Conservation (phyloP, 2,888 invertebrate genomes). For the Agrochola macilenta region DNA sequence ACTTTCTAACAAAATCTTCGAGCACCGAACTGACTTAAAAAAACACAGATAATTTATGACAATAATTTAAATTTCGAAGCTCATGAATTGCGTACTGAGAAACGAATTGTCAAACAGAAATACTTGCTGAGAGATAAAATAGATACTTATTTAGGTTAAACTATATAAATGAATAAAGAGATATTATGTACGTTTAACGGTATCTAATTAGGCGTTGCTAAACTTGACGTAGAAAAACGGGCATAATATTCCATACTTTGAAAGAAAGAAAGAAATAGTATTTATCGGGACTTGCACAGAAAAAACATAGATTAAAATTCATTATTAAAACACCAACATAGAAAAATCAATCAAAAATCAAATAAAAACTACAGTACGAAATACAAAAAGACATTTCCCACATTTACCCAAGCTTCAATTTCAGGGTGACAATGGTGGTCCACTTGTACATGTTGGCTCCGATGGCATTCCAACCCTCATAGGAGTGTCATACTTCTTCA, state of each 20-base stretch:
- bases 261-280: too few relatives aligned
- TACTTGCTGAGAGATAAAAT: background rate
- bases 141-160: too few relatives aligned
- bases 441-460: slow-evolving; percentile 75
- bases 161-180: too few relatives aligned
- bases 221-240: too few relatives aligned
- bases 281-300: too few relatives aligned
- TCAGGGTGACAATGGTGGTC: slow-evolving; percentile 80
- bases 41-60: background rate
- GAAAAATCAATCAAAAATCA: background rate
- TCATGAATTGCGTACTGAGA: background rate
- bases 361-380: background rate
- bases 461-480: slow-evolving; percentile 76
- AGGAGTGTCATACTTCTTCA: slow-evolving; percentile 76
- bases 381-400: too few relatives aligned
- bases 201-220: too few relatives aligned
- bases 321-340: background rate
- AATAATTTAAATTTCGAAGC: background rate
- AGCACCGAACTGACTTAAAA: background rate
- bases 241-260: too few relatives aligned
- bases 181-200: too few relatives aligned
- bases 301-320: background rate
- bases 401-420: background rate
- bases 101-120: background rate
- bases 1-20: background rate